Evolutionary conservation across 2,888 invertebrate species (phyloP), one percentile per base, ranked within the genome.

Genomic region (Lasioglossum lativentre): DNA sequence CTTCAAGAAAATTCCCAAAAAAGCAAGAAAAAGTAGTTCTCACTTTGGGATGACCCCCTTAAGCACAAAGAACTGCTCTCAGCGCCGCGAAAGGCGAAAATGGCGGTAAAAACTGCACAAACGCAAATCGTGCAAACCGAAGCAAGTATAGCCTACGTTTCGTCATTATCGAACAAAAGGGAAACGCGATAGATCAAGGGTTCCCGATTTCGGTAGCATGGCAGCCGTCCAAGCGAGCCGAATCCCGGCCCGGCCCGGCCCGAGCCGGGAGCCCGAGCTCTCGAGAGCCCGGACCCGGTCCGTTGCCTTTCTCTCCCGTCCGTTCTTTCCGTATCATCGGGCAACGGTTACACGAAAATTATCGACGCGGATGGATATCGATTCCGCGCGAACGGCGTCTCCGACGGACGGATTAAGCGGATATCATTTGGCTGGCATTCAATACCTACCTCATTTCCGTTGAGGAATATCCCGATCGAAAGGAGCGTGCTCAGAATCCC

Each of bases 401-500:
- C 74, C 70, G 75, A 72, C 68, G 73, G 82, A 82, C 83, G 91
- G 90, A 93, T 94, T 93, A 93, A 92, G 89, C 92, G 93, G 92
- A 94, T 93, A 93, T 94, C 92, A 94, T 94, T 94, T 94, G 92
- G 91, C 92, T 90, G 89, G 91, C 86, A 91, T 92, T 93, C 90
- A 93, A 93, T 94, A 93, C 94, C 91, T 87, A 95, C 95, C 93
- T 97, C 97, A 92, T 97, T 97, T 79, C 99, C 99, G 95, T 99
- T 99, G 85, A 99, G 96, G 95, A 99, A 99, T 96, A 99, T 99
- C 90, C 99, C 99, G 91, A 99, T 98, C 78, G 99, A 98, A 85
- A 99, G 96, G 88, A 99, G 96, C 59, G 99, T 98, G 82, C 99
- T 98, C 86, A 99, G 96, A 94, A 99, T 99, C 87, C 98, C 98